phyloP scores from a whole-genome alignment of 2,888 invertebrate genomes.

The Mythimna albipuncta region DNA sequence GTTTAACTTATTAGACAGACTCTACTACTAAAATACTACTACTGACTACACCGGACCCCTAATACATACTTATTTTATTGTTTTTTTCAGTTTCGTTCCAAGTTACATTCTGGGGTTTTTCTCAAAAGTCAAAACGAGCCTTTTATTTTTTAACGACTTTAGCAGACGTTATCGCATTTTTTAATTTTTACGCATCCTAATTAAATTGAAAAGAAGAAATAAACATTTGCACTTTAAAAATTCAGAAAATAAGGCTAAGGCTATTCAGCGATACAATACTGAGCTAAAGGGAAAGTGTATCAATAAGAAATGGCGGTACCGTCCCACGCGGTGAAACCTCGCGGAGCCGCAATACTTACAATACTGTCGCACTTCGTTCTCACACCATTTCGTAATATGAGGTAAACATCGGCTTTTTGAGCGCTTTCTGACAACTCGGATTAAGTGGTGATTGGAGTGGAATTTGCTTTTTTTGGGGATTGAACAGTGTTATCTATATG shows the following conservation, averaged over 20 bases:
- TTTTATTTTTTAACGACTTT: background rate
- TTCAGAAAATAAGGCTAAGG: constrained; percentile 30
- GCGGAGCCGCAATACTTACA: constrained; percentile 65
- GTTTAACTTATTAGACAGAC: no score
- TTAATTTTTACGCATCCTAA: no score
- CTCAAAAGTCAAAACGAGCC: no score
- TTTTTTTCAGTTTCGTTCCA: no score
- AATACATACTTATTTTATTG: no score
- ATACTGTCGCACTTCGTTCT: constrained; percentile 64
- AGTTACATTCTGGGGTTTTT: no score
- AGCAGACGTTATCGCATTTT: background rate
- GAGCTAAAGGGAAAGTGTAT: constrained; percentile 71
- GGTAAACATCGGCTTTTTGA: constrained; percentile 38
- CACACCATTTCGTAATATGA: constrained; percentile 63
- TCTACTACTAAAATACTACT: no score
- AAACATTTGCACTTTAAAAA: background rate
- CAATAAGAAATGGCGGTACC: constrained; percentile 68
- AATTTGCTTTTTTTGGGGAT: constrained; percentile 20
- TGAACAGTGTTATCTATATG: background rate
- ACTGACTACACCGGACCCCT: no score
- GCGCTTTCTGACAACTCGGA: constrained; percentile 36
- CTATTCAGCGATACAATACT: constrained; percentile 46
- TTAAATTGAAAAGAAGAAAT: background rate
- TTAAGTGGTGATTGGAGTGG: constrained; percentile 17
- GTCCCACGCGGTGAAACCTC: constrained; percentile 76